Evolutionary conservation across 2,113 vertebrate species (phyloP).

Genomic region (Phaethornis superciliosus): DNA sequence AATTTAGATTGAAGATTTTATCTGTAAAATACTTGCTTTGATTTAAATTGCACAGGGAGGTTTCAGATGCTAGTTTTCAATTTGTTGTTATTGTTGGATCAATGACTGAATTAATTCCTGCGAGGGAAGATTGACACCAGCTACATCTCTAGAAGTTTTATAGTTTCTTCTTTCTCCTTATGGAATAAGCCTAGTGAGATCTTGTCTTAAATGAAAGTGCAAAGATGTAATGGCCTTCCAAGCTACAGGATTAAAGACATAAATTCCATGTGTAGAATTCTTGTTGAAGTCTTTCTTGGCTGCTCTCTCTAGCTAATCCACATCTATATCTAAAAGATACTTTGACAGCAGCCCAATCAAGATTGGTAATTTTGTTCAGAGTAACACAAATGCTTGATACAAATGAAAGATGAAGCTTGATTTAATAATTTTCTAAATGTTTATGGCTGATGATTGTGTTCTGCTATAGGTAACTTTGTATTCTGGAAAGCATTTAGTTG

Average conservation of each 20-base stretch:
- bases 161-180: not conserved
- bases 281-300: not conserved
- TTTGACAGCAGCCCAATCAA: not conserved
- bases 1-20: not conserved
- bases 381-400: not conserved
- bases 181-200: not conserved
- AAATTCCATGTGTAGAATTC: not conserved
- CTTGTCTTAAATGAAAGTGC: not conserved
- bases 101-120: not conserved
- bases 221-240: not conserved
- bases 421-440: not conserved
- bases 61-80: not conserved
- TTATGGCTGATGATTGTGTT: not conserved
- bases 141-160: not conserved
- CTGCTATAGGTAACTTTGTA: not conserved
- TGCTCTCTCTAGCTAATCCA: not conserved
- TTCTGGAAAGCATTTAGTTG: not conserved
- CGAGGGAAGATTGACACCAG: not conserved
- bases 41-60: not conserved
- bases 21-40: not conserved
- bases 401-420: not conserved
- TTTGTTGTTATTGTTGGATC: not conserved
- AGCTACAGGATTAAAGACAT: not conserved
- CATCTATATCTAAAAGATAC: not conserved
- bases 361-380: not conserved